phyloP scores from a whole-genome alignment of 1,140 invertebrate species.

The Drosophila tropicalis region DNA sequence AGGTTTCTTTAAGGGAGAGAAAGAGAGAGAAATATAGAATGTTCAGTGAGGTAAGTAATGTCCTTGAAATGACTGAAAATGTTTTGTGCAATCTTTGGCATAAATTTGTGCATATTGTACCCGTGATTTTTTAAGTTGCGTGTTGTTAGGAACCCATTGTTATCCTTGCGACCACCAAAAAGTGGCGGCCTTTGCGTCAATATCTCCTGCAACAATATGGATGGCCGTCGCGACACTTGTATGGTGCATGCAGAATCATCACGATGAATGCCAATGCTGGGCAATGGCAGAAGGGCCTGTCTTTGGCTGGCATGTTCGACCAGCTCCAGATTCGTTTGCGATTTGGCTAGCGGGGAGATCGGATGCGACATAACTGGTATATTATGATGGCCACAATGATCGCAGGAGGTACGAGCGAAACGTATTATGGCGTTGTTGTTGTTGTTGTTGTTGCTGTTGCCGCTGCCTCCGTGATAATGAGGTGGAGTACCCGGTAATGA shows the following conservation, averaged over 20 bases:
- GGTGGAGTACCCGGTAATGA: conserved; percentile 26
- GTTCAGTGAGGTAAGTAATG: neutral
- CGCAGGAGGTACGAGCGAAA: conserved; percentile 71
- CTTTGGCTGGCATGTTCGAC: conserved; percentile 64
- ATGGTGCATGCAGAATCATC: conserved; percentile 68
- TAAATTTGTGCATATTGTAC: conserved; percentile 39
- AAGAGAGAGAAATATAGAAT: neutral
- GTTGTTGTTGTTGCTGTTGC: conserved; percentile 1
- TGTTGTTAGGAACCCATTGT: conserved; percentile 54
- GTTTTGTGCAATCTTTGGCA: neutral
- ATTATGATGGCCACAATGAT: conserved; percentile 75
- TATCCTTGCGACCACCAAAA: conserved; percentile 76
- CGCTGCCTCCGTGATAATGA: conserved; percentile 11
- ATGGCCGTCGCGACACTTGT: conserved; percentile 77
- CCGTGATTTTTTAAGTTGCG: conserved; percentile 60
- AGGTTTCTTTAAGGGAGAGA: conserved; percentile 46
- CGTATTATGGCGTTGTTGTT: conserved; percentile 61
- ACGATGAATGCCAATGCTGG: conserved; percentile 46
- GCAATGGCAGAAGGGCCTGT: conserved; percentile 64
- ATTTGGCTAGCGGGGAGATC: conserved; percentile 76
- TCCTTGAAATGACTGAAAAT: neutral
- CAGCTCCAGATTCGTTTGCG: conserved; percentile 73
- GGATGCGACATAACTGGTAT: conserved; percentile 76
- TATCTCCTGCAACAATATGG: conserved; percentile 77
- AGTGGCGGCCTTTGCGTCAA: conserved; percentile 81